A percentile compares a stretch with the other conserved stretches of the same genome.
These are phyloP conservation scores for Eurystomus glaucurus DNA, from an alignment of 2,797 vertebrate genomes.

Conservation along the genomic window DNA sequence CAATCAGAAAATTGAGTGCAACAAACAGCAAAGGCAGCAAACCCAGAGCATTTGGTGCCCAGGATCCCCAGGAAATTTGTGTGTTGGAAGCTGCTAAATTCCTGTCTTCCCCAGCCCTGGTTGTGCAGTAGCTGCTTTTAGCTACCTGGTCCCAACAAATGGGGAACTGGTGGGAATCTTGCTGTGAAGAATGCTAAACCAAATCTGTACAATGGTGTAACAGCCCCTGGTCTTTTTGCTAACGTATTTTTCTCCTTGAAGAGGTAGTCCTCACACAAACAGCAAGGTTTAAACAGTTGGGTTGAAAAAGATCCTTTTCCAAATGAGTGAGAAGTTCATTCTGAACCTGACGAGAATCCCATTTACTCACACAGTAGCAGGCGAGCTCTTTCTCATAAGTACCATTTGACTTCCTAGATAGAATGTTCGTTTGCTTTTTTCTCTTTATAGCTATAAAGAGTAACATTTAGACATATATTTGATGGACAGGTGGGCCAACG, in stretches of 20 bases:
- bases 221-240: background rate
- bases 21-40: background rate
- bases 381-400: background rate
- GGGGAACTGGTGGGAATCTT: background rate
- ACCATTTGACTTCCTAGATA: background rate
- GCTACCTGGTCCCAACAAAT: background rate
- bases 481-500: background rate
- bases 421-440: constrained; percentile 12
- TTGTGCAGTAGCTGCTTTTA: background rate
- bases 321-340: constrained; percentile 11
- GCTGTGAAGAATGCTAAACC: background rate
- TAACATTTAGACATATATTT: background rate
- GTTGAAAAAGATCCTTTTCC: constrained; percentile 13
- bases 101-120: background rate
- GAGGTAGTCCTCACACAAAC: background rate
- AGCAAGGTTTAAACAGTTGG: background rate
- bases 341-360: constrained; percentile 39
- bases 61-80: rapidly evolving
- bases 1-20: rapidly evolving
- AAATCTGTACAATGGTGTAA: rapidly evolving
- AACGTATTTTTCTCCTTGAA: background rate
- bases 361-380: constrained; percentile 24
- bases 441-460: background rate
- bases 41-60: rapidly evolving
- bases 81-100: background rate